Evolutionary conservation across 2,797 vertebrate species (phyloP), one percentile per base, ranked within the genome.

Genomic region (Parotocinclus haroldoi): DNA sequence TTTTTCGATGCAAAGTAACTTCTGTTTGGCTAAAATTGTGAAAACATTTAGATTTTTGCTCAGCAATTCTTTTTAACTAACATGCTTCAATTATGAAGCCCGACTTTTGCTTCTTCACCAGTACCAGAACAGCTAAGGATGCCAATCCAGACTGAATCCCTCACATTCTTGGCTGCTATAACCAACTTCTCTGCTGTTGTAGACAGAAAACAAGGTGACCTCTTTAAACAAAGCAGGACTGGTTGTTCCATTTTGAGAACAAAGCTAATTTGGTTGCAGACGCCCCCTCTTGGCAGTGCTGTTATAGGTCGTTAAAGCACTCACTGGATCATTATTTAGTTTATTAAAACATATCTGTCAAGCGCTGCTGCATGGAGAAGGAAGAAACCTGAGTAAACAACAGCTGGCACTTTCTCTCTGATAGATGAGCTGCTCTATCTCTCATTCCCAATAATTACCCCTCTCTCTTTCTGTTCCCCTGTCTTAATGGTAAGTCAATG

Each of bases 281-380:
- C 3, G 44, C 63, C 7, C 52, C n/a, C 44, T 56, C 36, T 53
- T 62, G 46, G 9, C 66, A 42, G 60, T 60, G 16, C 40, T 1
- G 10, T 51, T 68, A 45, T 56, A 36, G 53, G 18, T 14, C 19
- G 39, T 65, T 64, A 68, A 38, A 52, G 61, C 42, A 14, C 49
- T 48, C 18, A 1, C 27, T 48, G 49, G 57, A 52, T 74, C 72
- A 69, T 74, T 72, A 74, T 70, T 73, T 59, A 68, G 56, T 65
- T 65, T 77, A 71, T 77, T 74, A 74, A 71, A 74, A 74, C 57
- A 66, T 64, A 68, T 66, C 63, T 58, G 65, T 70, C 68, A 66
- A 58, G 65, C 36, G 27, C 18, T 61, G 62, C 60, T 42, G 38
- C 53, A 40, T 62, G 71, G 16, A 55, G 51, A 44, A 18, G 14